Conservation (phyloP, 2,113 vertebrate genomes). For the Bambusicola thoracicus region DNA sequence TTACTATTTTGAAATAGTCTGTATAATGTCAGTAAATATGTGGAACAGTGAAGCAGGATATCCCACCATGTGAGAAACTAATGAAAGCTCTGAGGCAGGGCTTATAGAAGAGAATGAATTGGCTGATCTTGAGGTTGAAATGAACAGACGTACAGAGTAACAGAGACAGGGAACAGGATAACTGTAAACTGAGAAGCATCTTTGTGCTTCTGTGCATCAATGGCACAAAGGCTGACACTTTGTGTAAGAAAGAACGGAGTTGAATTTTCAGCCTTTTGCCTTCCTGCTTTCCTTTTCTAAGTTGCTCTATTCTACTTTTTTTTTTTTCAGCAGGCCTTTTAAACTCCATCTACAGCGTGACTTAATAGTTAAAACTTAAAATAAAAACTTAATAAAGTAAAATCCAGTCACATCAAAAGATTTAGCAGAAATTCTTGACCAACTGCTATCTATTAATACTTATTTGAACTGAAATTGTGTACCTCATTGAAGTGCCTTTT, state of each 20-base stretch:
- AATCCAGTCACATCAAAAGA: not conserved
- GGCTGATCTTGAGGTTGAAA: not conserved
- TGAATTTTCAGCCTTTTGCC: not conserved
- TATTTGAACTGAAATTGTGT: not conserved
- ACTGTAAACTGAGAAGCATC: not conserved
- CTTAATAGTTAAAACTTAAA: not conserved
- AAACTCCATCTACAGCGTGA: not conserved
- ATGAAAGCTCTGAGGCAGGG: not conserved
- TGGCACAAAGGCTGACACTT: not conserved
- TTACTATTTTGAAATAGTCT: not conserved
- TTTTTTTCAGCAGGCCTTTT: conserved; percentile 1
- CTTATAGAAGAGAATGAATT: not conserved
- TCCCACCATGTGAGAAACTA: not conserved
- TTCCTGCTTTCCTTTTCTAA: not conserved
- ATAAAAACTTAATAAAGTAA: not conserved
- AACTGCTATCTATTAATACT: not conserved
- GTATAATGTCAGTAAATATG: not conserved
- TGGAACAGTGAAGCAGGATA: not conserved
- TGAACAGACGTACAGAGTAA: not conserved
- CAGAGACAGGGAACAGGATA: not conserved
- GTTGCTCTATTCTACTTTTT: not conserved
- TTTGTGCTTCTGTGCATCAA: conserved; percentile 16
- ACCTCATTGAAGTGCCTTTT: not conserved
- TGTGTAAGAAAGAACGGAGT: conserved; percentile 5
- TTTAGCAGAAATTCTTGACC: not conserved